Conservation (phyloP, 2,797 vertebrate species). For the Bucorvus abyssinicus region DNA sequence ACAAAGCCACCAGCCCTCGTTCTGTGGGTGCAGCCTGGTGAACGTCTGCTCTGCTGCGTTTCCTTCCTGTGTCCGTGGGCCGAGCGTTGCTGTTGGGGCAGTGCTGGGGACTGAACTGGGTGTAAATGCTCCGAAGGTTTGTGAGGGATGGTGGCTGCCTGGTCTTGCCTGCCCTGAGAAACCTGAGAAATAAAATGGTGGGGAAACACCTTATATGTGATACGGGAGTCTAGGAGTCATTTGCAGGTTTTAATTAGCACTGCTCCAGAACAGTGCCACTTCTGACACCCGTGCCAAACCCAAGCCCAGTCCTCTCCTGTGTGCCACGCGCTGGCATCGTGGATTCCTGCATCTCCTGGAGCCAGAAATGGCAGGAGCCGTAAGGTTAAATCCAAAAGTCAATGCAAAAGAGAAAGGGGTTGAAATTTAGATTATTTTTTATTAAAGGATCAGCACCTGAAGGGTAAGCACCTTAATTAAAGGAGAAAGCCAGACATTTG, state of each 20-base stretch:
- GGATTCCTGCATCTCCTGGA: neutral
- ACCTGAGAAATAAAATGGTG: neutral
- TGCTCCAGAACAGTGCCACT: neutral
- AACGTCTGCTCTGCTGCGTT: accelerated
- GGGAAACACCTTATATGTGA: neutral
- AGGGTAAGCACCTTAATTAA: neutral
- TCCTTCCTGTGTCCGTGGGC: accelerated
- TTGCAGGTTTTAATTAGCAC: neutral
- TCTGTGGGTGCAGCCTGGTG: neutral
- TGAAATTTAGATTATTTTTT: neutral
- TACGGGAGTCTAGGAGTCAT: neutral
- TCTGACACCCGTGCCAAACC: neutral
- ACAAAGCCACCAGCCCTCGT: neutral
- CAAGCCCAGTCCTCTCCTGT: accelerated
- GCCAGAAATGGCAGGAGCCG: neutral
- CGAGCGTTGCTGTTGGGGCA: accelerated
- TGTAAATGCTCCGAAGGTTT: neutral
- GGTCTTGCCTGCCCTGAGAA: accelerated
- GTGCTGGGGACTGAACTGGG: neutral
- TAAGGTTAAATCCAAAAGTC: neutral
- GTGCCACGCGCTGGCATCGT: accelerated
- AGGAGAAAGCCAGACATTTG: neutral
- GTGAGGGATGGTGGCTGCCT: neutral
- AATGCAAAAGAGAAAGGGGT: neutral
- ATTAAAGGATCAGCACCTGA: neutral